Evolutionary conservation across 2,888 invertebrate genomes (phyloP), one percentile per base, ranked within the genome.

Genomic region (Slavum lentiscoides): DNA sequence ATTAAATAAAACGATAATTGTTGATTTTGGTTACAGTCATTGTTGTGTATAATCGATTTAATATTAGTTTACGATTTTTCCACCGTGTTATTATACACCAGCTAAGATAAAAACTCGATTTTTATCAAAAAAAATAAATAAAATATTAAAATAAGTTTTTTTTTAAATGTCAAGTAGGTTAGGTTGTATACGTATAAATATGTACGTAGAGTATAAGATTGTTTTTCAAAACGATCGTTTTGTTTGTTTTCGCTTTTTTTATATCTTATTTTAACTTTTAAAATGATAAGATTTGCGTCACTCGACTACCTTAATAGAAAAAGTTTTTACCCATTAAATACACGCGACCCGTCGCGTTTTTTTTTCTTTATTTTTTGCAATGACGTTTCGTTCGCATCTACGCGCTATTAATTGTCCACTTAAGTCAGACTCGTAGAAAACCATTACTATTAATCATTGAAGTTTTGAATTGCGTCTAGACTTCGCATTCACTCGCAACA

Each of bases 231-330:
- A 72, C 21, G n/a, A 59, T 19, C 9, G 39, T 58, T 59, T 58
- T 11, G 15, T 49, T 49, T 23, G 55, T 69, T 59, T 39, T 72
- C 59, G 58, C 43, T 30, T 11, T 72, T 39, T 72, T 72, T 11
- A 11, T 69, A 49, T 55, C n/a, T 58, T 21, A 59, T 72, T 70
- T 58, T 39, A 59, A 72, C 72, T 72, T 72, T 55, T 39, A 72
- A 23, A 67, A 43, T 43, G 43, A 73, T 61, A 59, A 43, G 43
- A 61, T 61, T 43, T 30, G 43, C 43, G 43, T 49, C 43, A 23
- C 8, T 23, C 21, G 17, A 72, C 39, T 39, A 59, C 61, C 23
- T 61, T 73, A 61, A 61, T 73, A 73, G 61, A 61, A 73, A 73
- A 61, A 73, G 61, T 61, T 73, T 61, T 73, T 21, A 19, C 17